Evolutionary conservation across 2,113 vertebrate genomes (phyloP).

Genomic region (Nibea albiflora): DNA sequence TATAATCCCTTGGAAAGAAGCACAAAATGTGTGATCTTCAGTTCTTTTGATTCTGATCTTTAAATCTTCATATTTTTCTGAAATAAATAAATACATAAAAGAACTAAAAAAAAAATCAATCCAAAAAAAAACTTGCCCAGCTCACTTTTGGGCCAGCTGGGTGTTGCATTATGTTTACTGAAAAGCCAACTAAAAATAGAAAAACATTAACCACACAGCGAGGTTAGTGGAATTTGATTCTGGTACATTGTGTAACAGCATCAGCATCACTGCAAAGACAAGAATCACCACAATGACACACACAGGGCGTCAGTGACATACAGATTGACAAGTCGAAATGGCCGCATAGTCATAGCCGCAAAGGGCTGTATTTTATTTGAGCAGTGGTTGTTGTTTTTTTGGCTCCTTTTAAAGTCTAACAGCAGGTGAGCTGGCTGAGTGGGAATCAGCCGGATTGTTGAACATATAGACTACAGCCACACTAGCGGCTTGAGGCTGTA

Average conservation of each 20-base stretch:
- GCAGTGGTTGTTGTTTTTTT: background rate
- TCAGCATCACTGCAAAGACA: background rate
- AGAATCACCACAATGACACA: background rate
- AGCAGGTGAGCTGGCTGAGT: background rate
- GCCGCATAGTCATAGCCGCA: background rate
- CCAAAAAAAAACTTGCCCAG: background rate
- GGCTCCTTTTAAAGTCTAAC: background rate
- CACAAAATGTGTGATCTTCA: background rate
- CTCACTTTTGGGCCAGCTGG: background rate
- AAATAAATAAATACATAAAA: background rate
- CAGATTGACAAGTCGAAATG: background rate
- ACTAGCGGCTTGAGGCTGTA: background rate
- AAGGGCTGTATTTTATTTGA: background rate
- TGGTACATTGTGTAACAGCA: background rate
- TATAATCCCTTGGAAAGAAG: background rate
- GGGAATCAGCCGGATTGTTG: background rate
- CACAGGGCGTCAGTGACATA: background rate
- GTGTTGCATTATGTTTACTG: background rate
- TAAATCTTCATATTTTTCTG: background rate
- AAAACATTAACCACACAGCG: background rate
- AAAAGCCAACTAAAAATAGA: background rate
- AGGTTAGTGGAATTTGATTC: background rate
- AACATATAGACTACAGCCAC: background rate
- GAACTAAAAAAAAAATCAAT: background rate
- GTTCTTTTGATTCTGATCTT: background rate